These are phyloP conservation scores for Drosophila rufa DNA, from an alignment of 1,140 invertebrate species.

Conservation along the genomic window DNA sequence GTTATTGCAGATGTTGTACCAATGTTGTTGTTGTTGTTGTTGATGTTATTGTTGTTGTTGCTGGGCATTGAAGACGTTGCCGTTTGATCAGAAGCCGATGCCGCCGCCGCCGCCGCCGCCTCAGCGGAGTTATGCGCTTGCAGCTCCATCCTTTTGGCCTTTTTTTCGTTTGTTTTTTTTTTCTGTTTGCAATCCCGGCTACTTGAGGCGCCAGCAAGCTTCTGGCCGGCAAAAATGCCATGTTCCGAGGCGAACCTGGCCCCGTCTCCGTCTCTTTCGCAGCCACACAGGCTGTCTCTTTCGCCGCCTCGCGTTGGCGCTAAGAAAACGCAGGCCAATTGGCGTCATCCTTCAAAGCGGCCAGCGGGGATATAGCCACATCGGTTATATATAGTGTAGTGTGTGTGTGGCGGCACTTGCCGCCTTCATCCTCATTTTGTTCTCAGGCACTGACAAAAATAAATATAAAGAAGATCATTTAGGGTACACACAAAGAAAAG, in stretches of 20 bases:
- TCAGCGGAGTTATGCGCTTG: constrained; percentile 50
- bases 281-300: constrained; percentile 26
- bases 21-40: constrained; percentile 24
- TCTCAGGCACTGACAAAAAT: constrained; percentile 15
- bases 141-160: constrained; percentile 24
- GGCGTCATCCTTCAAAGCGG: constrained; percentile 77
- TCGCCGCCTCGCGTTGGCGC: constrained; percentile 53
- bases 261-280: constrained; percentile 28
- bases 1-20: constrained; percentile 43
- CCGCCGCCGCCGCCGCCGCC: constrained; percentile 40
- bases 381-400: constrained; percentile 11
- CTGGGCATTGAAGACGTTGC: constrained; percentile 63
- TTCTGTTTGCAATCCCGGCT: constrained; percentile 50
- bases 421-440: constrained; percentile 48
- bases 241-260: constrained; percentile 16
- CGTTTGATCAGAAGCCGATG: constrained; percentile 78
- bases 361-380: constrained; percentile 28
- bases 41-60: constrained; percentile 46
- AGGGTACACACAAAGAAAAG: not conserved
- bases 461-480: constrained; percentile 1
- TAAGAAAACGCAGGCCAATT: constrained; percentile 77
- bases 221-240: constrained; percentile 54
- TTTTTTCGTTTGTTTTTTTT: constrained; percentile 36
- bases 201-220: constrained; percentile 78
- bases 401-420: constrained; percentile 55